Evolutionary conservation across 2,888 invertebrate genomes (phyloP), one percentile per base, ranked within the genome.

Genomic region (Amphipoea oculea): DNA sequence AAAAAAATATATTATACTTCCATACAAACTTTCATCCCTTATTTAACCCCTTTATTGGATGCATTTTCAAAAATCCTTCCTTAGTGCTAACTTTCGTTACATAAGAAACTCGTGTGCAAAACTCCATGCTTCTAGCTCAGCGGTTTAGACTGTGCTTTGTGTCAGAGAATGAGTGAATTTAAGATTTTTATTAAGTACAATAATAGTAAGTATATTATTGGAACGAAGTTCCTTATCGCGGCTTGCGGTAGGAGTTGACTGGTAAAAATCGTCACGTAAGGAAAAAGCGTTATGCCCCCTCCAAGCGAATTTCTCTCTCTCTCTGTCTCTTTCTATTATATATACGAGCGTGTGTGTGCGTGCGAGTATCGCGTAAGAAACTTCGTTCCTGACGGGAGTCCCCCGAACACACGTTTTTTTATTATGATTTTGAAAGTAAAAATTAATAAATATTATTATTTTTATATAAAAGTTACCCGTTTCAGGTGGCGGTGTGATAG

Each of bases 401-500:
- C 62, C 29, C n/a, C 2, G 14, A 62, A 14, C 29, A 62, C 29
- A 62, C 29, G 29, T 17, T 62, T 29, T 12, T 29, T 62, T 51
- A 60, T n/a, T 62, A 14, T 29, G 14, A 29, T 62, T 62, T 17
- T 62, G 29, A 62, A 63, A 63, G 5, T 29, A 17, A 63, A 36
- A 14, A 63, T 63, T 0, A 17, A 29, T 17, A 29, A 1, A 63
- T 63, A 36, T 17, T 29, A 20, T 11, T 65, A 29, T 29, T 29
- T 17, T 29, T 29, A 29, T 29, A 48, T 54, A 23, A 36, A 57
- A 48, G 11, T 78, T 78, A 95, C 96, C 96, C 70, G 94, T 78
- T 17, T 96, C 96, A 0, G 95, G 94, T 1, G 96, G 96, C 2
- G 96, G 96, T 4, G 96, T 96, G 63, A 95, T 92, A 3, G 96